phyloP scores from a whole-genome alignment of 2,888 invertebrate genomes.

The Laothoe populi region DNA sequence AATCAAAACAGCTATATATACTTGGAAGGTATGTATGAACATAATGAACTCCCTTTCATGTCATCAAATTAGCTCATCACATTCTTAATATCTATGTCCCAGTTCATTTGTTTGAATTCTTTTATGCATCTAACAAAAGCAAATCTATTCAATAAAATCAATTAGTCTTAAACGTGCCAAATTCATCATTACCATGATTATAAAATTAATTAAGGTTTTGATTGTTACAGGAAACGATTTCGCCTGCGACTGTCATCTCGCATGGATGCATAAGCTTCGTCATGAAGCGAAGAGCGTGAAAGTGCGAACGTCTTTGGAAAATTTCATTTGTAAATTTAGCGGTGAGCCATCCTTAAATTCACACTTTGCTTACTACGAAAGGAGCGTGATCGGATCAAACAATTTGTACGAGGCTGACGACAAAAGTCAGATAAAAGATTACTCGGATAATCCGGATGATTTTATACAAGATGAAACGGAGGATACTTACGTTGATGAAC shows the following conservation, averaged over 20 bases:
- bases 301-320: constrained; percentile 89
- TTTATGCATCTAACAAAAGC: not conserved
- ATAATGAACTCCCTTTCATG: not conserved
- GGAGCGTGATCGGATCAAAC: constrained; percentile 67
- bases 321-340: constrained; percentile 89
- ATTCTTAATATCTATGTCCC: constrained; percentile 1
- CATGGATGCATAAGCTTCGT: constrained; percentile 91
- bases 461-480: constrained; percentile 73
- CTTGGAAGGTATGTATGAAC: constrained; percentile 87
- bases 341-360: constrained; percentile 67
- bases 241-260: constrained; percentile 92
- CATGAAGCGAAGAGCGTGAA: constrained; percentile 90
- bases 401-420: constrained; percentile 67
- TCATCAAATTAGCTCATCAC: not conserved
- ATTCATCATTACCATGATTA: constrained; percentile 55
- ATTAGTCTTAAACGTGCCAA: constrained; percentile 43
- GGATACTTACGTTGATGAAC: constrained; percentile 69
- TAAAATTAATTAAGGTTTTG: constrained; percentile 51
- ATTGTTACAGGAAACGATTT: constrained; percentile 91
- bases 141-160: constrained; percentile 50
- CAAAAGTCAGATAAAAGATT: constrained; percentile 68
- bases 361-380: constrained; percentile 75
- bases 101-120: constrained; percentile 16
- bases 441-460: constrained; percentile 66
- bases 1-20: constrained; percentile 89